Evolutionary conservation across 35 echinoderm and acorn worm species (phyloP), one percentile per base, ranked within the genome.

Genomic region (Anneissia japonica): DNA sequence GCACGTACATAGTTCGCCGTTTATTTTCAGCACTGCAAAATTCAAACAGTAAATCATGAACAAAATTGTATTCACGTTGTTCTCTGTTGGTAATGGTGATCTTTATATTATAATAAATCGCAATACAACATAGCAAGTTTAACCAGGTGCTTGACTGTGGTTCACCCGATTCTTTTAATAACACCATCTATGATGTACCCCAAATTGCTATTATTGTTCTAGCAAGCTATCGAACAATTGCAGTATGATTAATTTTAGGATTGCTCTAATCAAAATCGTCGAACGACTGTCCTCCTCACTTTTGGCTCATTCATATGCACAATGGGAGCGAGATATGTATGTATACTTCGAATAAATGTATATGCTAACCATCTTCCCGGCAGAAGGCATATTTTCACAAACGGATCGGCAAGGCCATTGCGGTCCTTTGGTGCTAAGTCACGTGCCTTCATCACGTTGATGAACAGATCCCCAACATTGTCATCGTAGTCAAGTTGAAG

Each of bases 361-460:
- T 28, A 35, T n/a, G 84, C 85, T 84, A 79, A 94, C 96, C 96
- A 90, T 91, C 92, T 91, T 74, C 89, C 89, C 10, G 96, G 96
- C 77, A 99, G 84, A n/a, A 99, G 77, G 64, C 83, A 94, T 38
- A 92, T 83, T 72, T 87, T 90, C 21, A 99, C 96, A 74, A 94
- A 99, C 35, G 96, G 96, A 84, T 99, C 96, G 28, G 96, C 96
- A 30, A 99, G 83, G 30, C 92, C 92, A 74, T 93, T 93, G 19
- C 83, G 89, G 46, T 91, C 92, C 81, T 93, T 94, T 2, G 92
- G 88, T 4, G 85, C 90, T 31, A 99, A 56, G 14, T 92, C 89
- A n/a, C 96, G 81, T 34, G 89, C 96, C 76, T 87, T 46, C 37
- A 99, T 41, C 38, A 94, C 84, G 34, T 85, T 89, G 28, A 94